Base-by-base conservation (phyloP, 1,140 invertebrate species). In the Drosophila ironensis region DNA sequence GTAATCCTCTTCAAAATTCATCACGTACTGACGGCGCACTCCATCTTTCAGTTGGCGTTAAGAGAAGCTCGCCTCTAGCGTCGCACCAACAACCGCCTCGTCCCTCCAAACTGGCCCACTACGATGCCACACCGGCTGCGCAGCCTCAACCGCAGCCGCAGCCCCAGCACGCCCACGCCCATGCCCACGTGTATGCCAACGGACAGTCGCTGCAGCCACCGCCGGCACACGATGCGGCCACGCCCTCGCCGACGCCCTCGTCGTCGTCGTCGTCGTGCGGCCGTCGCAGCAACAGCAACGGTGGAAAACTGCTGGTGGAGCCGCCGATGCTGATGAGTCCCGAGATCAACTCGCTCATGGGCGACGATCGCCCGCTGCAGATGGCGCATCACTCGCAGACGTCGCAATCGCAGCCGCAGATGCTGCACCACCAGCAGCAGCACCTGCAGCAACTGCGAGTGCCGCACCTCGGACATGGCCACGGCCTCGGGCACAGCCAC, bases 281-380 rank as follows among this genome's bases (percentile, higher is more conserved):
- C 1, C 51, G 80, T 6, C 75, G 80, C 16, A 78, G 82, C 37
- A 45, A 45, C 24, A 61, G 28, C 28, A 60, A 46, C 22, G 46
- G 25, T 3, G 59, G 56, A 5, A 87, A 89, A 12, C 6, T 87
- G 56, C 53, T 76, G 2, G 69, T 88, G 38, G 88, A 89, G 45
- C 86, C 82, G 4, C 72, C 88, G 7, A 27, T 89, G 24, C 52
- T 90, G 1, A 90, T 90, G 89, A 90, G 89, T 71, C 89, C 89
- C 20, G 89, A 90, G 56, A 90, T 90, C 16, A 90, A 90, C 54
- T 89, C 89, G 8, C 50, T 90, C 40, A 78, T 88, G 82, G 80
- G 74, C 9, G 87, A 88, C 53, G 88, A 88, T 4, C 71, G 88
- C 8, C 66, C 86, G 2, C 25, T 88, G 66, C 72, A 76, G 27